Evolutionary conservation across 2,797 vertebrate genomes (phyloP), one percentile per base, ranked within the genome.

Genomic region (Harpagifer antarcticus): DNA sequence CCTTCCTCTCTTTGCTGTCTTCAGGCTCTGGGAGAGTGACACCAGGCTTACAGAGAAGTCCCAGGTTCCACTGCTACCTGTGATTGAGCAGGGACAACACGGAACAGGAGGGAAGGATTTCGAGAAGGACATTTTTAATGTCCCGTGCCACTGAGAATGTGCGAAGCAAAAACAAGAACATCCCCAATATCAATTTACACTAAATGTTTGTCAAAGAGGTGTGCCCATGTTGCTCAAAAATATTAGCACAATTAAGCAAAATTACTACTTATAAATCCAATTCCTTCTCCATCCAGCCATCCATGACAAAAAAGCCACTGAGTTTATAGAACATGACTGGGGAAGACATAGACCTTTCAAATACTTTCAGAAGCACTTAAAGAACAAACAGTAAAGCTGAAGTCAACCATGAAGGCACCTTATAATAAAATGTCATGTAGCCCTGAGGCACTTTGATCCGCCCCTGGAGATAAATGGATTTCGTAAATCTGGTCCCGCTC

Each of bases 21-120:
- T 23, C 37, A 74, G 76, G 79, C 85, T 86, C 59, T 53, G 61
- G 60, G 81, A 86, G 79, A 86, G 76, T 83, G 87, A 89, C 88
- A 76, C 48, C 4, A 19, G 68, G 82, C 81, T 88, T 86, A 78
- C 65, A 62, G 78, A 86, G 47, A 64, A 74, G 76, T 81, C 83
- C 73, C 65, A 43, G 45, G 57, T 42, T 74, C 72, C 78, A 52
- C 20, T n/a, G 57, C 66, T 82, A 80, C 76, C 78, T 83, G 73
- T 86, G 89, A 91, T 78, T 86, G 81, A 85, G 79, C 64, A 37
- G 84, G 84, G 83, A 83, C 71, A 68, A 55, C 16, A 1, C 13
- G 45, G 76, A 87, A 17, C 63, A 72, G 55, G 44, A 45, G 48
- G 66, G 73, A 53, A 23, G 59, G 68, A 68, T 70, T 84, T 81